A percentile compares a stretch with the other conserved stretches of the same genome.
Evolutionary conservation across 2,888 invertebrate genomes (phyloP).

Genomic region (Polyommatus icarus): DNA sequence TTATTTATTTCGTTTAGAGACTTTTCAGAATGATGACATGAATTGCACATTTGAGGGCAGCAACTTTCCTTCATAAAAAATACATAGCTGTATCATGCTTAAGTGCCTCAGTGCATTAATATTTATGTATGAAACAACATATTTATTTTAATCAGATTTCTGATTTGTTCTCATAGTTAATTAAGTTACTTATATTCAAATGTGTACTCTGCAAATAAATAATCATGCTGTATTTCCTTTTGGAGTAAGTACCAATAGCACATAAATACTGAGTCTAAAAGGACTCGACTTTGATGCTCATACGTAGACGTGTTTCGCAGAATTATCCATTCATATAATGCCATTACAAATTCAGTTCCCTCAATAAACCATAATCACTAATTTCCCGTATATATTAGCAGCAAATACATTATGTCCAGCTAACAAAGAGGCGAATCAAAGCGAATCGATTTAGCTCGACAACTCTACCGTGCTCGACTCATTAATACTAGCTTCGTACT

Average conservation of each 20-base stretch:
- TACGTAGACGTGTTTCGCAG: neutral
- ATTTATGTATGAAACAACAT: neutral
- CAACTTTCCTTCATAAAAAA: too few relatives aligned
- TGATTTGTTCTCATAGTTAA: too few relatives aligned
- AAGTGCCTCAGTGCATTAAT: too few relatives aligned
- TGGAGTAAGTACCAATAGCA: too few relatives aligned
- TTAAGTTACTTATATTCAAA: too few relatives aligned
- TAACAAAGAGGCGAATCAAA: slow-evolving; percentile 15
- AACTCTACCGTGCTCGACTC: neutral
- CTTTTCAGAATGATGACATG: neutral
- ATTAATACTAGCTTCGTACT: neutral
- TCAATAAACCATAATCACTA: neutral
- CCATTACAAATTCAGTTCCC: neutral
- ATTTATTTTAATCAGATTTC: neutral
- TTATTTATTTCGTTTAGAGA: neutral
- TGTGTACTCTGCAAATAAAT: too few relatives aligned
- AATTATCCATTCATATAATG: neutral
- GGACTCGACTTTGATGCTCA: neutral
- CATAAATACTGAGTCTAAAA: neutral
- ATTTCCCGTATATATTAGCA: neutral
- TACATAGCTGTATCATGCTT: too few relatives aligned
- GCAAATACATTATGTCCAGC: slow-evolving; percentile 10
- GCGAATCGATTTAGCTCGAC: slow-evolving; percentile 8
- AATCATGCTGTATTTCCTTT: too few relatives aligned
- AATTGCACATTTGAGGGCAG: too few relatives aligned